Evolutionary conservation across 2,797 vertebrate species (phyloP).

Genomic region (Gymnocypris eckloni): DNA sequence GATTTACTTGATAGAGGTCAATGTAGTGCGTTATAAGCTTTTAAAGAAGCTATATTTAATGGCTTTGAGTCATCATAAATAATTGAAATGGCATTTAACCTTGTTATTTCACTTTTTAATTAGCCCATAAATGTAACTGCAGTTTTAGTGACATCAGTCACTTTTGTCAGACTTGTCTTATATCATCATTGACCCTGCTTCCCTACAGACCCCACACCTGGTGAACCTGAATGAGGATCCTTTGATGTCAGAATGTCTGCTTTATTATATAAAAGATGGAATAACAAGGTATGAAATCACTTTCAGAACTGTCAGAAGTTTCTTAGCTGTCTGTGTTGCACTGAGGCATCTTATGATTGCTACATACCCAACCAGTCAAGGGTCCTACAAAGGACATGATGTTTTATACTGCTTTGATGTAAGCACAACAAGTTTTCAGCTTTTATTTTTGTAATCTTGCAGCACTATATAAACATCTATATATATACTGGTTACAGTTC

Average conservation of each 20-base stretch:
- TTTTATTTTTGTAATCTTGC: no score
- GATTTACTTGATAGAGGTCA: neutral
- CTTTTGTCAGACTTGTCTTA: neutral
- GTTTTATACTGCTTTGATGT: conserved; percentile 6
- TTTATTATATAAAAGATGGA: conserved; percentile 99
- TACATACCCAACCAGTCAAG: neutral
- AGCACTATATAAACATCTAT: no score
- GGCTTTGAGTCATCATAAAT: neutral
- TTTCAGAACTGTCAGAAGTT: conserved; percentile 22
- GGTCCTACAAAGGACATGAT: conserved; percentile 1
- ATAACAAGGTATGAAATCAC: conserved; percentile 87
- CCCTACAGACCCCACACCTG: conserved; percentile 93
- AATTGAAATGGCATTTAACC: neutral
- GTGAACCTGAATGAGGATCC: conserved; percentile 99
- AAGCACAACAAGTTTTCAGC: neutral
- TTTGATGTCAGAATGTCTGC: conserved; percentile 98
- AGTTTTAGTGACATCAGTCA: neutral
- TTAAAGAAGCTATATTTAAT: neutral
- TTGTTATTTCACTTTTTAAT: neutral
- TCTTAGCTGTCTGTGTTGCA: conserved; percentile 15
- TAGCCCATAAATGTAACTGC: neutral
- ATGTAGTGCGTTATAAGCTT: neutral
- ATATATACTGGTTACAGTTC: neutral
- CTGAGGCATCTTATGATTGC: conserved; percentile 23
- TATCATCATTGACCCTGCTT: conserved; percentile 33